Conservation (phyloP, 2,797 vertebrate genomes). For the Avahi laniger region DNA sequence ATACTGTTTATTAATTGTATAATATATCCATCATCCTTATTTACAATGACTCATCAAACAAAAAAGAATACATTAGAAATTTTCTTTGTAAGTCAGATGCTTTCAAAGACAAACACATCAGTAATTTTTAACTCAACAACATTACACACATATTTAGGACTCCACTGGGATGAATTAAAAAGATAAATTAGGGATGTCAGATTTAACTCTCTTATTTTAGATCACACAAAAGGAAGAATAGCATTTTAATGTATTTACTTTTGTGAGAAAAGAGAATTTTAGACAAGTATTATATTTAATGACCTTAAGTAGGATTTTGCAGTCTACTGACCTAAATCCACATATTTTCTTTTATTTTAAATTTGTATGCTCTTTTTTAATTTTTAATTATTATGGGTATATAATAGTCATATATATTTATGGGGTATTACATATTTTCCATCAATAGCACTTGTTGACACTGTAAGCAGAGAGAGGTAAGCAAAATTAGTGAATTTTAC, state of each 20-base stretch:
- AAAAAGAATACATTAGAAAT: background rate
- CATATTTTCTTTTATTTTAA: background rate
- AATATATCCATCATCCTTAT: background rate
- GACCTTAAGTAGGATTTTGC: background rate
- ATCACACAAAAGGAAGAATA: background rate
- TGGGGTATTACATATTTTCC: background rate
- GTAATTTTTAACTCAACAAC: background rate
- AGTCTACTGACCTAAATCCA: background rate
- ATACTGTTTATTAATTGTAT: background rate
- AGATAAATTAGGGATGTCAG: background rate
- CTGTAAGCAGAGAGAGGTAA: background rate
- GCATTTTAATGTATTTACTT: background rate
- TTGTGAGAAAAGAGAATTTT: background rate
- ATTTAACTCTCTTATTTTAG: background rate
- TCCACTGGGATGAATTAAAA: background rate
- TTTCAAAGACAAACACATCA: background rate
- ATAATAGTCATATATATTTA: background rate
- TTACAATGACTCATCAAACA: background rate
- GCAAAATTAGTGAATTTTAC: background rate
- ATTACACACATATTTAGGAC: background rate
- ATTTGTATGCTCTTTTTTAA: background rate
- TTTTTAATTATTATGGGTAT: background rate
- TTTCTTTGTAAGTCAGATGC: background rate
- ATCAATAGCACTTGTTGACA: background rate
- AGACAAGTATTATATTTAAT: background rate